These are phyloP conservation scores for Enteromius argenteus DNA, from an alignment of 2,797 vertebrate genomes.

Conservation along the genomic window DNA sequence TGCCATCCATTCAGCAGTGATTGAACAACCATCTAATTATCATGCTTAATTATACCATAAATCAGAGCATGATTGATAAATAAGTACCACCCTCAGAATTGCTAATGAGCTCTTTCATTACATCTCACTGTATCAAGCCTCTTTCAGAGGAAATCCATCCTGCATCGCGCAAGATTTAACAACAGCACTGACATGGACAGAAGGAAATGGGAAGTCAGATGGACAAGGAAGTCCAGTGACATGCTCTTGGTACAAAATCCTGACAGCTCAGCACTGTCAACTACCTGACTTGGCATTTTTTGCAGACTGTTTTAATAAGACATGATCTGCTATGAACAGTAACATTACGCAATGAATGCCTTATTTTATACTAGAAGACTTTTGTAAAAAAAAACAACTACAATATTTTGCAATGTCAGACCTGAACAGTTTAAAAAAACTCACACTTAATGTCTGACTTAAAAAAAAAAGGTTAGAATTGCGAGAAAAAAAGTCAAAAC, in stretches of 20 bases:
- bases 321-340: not conserved
- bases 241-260: not conserved
- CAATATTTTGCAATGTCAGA: not conserved
- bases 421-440: not conserved
- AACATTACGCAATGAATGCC: not conserved
- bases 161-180: constrained; percentile 11
- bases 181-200: not conserved
- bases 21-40: constrained; percentile 64
- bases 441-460: not conserved
- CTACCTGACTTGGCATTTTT: not conserved
- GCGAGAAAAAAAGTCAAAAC: no score
- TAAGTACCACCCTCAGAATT: constrained; percentile 53
- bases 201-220: constrained; percentile 30
- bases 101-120: constrained; percentile 55
- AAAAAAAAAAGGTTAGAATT: no score
- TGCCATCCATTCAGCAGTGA: constrained; percentile 58
- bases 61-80: constrained; percentile 59
- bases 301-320: not conserved
- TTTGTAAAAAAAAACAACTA: not conserved
- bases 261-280: not conserved
- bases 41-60: constrained; percentile 62
- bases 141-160: constrained; percentile 37
- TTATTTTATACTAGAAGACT: not conserved
- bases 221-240: constrained; percentile 16
- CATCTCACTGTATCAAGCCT: constrained; percentile 43